Conservation (phyloP, 2,113 vertebrate species). For the Corvus cornix region DNA sequence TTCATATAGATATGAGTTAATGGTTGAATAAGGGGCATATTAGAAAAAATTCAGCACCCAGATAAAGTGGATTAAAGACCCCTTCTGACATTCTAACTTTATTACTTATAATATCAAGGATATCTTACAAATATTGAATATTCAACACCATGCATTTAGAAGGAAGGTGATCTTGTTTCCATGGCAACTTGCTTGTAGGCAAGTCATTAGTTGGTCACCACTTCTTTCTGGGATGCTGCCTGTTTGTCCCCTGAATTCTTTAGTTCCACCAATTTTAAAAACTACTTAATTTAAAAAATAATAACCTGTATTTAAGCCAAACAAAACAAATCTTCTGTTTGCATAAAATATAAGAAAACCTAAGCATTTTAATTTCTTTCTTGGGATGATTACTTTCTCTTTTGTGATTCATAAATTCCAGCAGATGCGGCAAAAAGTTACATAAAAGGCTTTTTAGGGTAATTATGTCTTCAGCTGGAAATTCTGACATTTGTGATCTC, state of each 20-base stretch:
- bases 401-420: constrained; percentile 58
- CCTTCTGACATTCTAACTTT: neutral
- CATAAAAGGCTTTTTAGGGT: constrained; percentile 59
- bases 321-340: neutral
- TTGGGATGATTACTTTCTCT: neutral
- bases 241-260: neutral
- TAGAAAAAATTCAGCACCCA: neutral
- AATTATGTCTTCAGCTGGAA: constrained; percentile 68
- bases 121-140: neutral
- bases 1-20: neutral
- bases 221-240: neutral
- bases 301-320: neutral
- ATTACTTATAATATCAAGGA: neutral
- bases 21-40: neutral
- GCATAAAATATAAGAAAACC: neutral
- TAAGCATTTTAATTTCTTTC: neutral
- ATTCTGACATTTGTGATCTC: constrained; percentile 63
- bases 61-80: neutral
- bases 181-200: neutral
- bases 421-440: constrained; percentile 54
- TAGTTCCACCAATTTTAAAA: neutral
- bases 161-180: constrained; percentile 13
- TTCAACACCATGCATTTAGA: neutral
- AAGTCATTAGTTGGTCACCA: neutral
- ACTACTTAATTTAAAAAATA: neutral